Evolutionary conservation across 1,140 invertebrate species (phyloP).

Genomic region (Theocolax elegans): DNA sequence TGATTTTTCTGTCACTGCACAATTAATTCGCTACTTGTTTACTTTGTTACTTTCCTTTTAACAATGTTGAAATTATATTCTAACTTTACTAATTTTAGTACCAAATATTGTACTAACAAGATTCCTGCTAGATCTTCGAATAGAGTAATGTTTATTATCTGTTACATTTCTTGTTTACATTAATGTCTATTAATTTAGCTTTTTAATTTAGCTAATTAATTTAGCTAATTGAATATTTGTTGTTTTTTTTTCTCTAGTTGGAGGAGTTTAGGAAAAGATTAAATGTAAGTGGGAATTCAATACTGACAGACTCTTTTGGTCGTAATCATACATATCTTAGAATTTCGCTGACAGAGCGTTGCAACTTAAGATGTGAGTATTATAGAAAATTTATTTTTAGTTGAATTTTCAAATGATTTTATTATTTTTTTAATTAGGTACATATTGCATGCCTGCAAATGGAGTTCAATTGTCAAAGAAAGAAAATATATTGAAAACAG

Average conservation of each 20-base stretch:
- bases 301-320: slow-evolving; percentile 85
- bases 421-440: slow-evolving; percentile 75
- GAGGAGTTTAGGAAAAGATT: slow-evolving; percentile 54
- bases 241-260: slow-evolving; percentile 48
- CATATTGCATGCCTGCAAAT: slow-evolving; percentile 97
- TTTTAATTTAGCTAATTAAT: not conserved
- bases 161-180: too few relatives aligned
- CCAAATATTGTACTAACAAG: too few relatives aligned
- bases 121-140: not conserved
- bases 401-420: slow-evolving; percentile 21
- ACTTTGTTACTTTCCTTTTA: too few relatives aligned
- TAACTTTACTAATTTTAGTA: too few relatives aligned
- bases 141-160: too few relatives aligned
- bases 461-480: slow-evolving; percentile 86
- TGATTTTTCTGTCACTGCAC: too few relatives aligned
- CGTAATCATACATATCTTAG: slow-evolving; percentile 92
- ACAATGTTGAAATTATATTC: too few relatives aligned
- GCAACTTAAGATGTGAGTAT: slow-evolving; percentile 90
- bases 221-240: not conserved
- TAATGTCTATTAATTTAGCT: not conserved
- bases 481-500: slow-evolving; percentile 80
- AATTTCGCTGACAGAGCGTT: slow-evolving; percentile 95
- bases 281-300: slow-evolving; percentile 52
- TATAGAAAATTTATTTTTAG: slow-evolving; percentile 39
- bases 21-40: too few relatives aligned